A percentile compares a stretch with the other conserved stretches of the same genome.
phyloP scores from a whole-genome alignment of 2,797 vertebrate genomes.

The Pseudochaenichthys georgianus region DNA sequence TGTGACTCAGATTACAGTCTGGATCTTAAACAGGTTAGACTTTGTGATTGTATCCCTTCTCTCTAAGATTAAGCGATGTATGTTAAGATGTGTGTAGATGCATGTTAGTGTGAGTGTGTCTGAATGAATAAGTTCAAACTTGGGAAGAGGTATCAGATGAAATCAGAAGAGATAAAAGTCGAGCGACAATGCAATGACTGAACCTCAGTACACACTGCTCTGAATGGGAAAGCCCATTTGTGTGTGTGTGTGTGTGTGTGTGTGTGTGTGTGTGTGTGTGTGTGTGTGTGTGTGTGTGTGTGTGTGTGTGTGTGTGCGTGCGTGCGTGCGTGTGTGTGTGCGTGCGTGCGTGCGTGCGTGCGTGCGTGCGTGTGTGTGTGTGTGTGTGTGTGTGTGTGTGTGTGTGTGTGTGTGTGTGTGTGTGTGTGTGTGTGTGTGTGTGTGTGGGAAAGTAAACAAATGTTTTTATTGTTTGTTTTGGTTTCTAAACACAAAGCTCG shows the following conservation, averaged over 20 bases:
- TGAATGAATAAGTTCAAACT: conserved; percentile 28
- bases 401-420: too few species aligned
- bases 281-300: too few species aligned
- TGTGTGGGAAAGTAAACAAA: neutral
- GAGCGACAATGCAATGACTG: conserved; percentile 14
- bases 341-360: too few species aligned
- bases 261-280: too few species aligned
- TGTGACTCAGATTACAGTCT: too few species aligned
- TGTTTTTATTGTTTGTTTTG: conserved; percentile 48
- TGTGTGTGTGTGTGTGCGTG: too few species aligned
- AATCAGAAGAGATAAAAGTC: conserved; percentile 45
- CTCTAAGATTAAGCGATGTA: neutral
- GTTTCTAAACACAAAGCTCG: conserved; percentile 45
- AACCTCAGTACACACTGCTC: conserved; percentile 18
- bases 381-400: too few species aligned
- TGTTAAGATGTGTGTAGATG: conserved; percentile 1
- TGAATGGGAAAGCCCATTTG: conserved; percentile 10
- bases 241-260: too few species aligned
- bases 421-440: too few species aligned
- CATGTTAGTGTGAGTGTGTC: conserved; percentile 1
- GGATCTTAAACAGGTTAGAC: neutral
- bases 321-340: too few species aligned
- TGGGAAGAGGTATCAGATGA: conserved; percentile 6
- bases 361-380: too few species aligned
- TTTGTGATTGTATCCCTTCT: neutral